Evolutionary conservation across 2,888 invertebrate species (phyloP).

Genomic region (Conomelus anceps): DNA sequence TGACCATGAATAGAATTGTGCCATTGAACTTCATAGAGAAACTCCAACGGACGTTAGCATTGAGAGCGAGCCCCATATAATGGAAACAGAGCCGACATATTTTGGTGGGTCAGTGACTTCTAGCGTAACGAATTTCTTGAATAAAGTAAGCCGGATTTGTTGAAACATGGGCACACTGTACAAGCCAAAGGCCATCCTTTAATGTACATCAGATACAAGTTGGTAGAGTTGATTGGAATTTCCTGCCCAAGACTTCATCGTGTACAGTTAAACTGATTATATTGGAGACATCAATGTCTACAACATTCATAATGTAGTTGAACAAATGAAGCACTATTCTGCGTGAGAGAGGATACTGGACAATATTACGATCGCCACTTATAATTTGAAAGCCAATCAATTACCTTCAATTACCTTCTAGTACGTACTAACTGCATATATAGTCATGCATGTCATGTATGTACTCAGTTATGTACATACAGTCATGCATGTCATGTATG

Average conservation of each 20-base stretch:
- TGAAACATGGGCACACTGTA: background rate
- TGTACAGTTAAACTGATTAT: background rate
- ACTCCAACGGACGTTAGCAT: background rate
- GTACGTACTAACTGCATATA: background rate
- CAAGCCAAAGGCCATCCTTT: background rate
- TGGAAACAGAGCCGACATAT: background rate
- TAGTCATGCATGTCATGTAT: no score
- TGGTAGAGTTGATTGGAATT: background rate
- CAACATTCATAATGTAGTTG: background rate
- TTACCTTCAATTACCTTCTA: no score
- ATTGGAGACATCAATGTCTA: background rate
- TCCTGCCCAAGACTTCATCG: background rate
- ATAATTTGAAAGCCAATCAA: background rate
- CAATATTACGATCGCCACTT: background rate
- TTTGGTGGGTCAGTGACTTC: background rate
- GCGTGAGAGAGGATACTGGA: background rate
- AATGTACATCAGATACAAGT: background rate
- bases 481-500: no score
- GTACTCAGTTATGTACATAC: no score
- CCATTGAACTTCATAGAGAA: background rate
- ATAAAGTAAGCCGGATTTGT: background rate
- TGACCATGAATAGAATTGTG: background rate
- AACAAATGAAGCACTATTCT: background rate
- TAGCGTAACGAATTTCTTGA: background rate
- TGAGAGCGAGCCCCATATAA: background rate